Conservation (phyloP, 2,113 vertebrate genomes). For the Falcunculus frontatus region DNA sequence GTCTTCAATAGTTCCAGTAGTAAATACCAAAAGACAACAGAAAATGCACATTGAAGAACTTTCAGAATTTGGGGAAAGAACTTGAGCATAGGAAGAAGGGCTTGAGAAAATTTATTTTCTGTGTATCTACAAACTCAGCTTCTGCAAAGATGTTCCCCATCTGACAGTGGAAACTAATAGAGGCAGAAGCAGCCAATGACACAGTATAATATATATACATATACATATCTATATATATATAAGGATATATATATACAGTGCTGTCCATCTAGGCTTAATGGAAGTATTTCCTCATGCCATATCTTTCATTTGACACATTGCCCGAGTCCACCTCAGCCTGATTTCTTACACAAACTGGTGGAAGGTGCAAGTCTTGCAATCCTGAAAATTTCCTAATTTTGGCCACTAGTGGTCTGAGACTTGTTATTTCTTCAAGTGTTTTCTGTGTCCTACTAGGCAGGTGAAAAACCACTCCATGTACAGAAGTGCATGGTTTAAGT, state of each 20-base stretch:
- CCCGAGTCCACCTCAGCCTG: neutral
- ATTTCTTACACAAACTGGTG: neutral
- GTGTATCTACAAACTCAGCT: neutral
- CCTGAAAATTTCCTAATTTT: neutral
- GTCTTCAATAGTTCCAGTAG: neutral
- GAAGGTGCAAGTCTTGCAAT: neutral
- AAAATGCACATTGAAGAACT: neutral
- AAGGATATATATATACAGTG: rapidly evolving
- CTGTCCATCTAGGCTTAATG: neutral
- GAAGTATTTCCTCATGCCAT: neutral
- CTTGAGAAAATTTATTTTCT: neutral
- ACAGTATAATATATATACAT: neutral
- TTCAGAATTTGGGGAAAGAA: neutral
- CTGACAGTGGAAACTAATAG: neutral
- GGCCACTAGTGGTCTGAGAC: neutral
- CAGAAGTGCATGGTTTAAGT: neutral
- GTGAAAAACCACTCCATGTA: neutral
- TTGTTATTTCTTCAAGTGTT: neutral
- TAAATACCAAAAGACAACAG: neutral
- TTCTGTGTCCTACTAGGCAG: neutral
- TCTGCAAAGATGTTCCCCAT: neutral
- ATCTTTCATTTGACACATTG: neutral
- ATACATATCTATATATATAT: no score
- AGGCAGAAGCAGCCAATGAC: neutral
- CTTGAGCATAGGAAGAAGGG: neutral